These are phyloP conservation scores for Orgyia antiqua DNA, from an alignment of 2,888 invertebrate genomes.

Conservation along the genomic window DNA sequence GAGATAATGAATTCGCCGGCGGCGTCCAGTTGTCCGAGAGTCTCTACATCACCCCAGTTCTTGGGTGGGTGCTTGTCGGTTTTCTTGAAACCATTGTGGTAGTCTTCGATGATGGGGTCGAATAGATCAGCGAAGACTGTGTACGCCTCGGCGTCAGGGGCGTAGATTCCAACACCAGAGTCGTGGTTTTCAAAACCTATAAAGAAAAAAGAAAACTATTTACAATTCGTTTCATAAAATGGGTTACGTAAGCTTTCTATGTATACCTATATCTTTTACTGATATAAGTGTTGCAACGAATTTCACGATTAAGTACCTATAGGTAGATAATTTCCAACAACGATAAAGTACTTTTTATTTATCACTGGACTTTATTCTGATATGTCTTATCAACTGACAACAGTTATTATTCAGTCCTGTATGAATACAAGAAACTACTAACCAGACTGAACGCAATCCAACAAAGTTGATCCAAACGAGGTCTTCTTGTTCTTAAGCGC, in stretches of 20 bases:
- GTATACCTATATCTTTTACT: too few relatives aligned
- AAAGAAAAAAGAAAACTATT: conserved; percentile 33
- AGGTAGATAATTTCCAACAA: not conserved
- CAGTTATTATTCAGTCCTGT: too few relatives aligned
- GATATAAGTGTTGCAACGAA: too few relatives aligned
- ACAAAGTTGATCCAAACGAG: conserved; percentile 93
- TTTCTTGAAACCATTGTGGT: conserved; percentile 97
- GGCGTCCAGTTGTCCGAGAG: conserved; percentile 95
- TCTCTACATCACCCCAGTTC: conserved; percentile 95
- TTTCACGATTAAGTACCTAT: not conserved
- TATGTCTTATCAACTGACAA: too few relatives aligned
- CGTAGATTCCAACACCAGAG: conserved; percentile 98
- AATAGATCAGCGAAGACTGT: conserved; percentile 94
- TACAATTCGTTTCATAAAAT: conserved; percentile 1
- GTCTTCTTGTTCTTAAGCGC: conserved; percentile 95
- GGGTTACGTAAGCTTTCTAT: conserved; percentile 1
- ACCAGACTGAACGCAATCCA: conserved; percentile 98
- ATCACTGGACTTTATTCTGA: too few relatives aligned
- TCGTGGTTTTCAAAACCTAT: conserved; percentile 95
- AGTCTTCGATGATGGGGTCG: conserved; percentile 98
- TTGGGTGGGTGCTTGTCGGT: conserved; percentile 95
- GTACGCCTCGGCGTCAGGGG: conserved; percentile 97
- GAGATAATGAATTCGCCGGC: conserved; percentile 94
- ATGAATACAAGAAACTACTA: conserved; percentile 20
- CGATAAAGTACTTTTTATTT: too few relatives aligned